Base-by-base conservation (phyloP, 2,113 vertebrate species). In the Serinus canaria region DNA sequence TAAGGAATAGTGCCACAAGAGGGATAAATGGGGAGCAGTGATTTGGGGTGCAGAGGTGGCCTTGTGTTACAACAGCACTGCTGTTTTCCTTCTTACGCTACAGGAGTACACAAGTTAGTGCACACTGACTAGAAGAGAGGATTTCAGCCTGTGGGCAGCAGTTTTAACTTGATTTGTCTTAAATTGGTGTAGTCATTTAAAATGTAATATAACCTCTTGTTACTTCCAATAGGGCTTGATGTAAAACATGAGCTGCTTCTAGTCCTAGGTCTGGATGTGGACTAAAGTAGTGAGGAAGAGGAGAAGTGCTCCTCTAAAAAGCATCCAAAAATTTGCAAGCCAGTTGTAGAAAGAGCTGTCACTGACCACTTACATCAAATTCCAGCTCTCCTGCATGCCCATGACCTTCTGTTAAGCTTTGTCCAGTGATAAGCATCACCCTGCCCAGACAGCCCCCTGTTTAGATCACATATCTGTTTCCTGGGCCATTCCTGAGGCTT, bases 91-190 rank as follows among this genome's bases (percentile, higher is more conserved):
- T 58, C 21, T 41, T 50, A 4, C 5, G 1, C 63, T 35, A 2
- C 44, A 22, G 31, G 31, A 89, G 39, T 43, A 25, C 50, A 24
- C 37, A 72, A 52, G 59, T 91, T 95, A 46, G 87, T 10, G 35
- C 79, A 47, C 35, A 24, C 59, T 0, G 6, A 62, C 77, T 39
- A 91, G 76, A 63, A 59, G 67, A 52, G 22, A 70, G 82, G 44
- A 86, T 92, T 95, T 90, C 92, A 95, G 90, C 94, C 94, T 90
- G 78, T 93, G 46, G 90, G 92, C 85, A 86, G 79, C 87, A 83
- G 72, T 94, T 97, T 86, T 96, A 96, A 96, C 93, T 78, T 83
- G 64, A 90, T 96, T 93, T 96, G 59, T 86, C 90, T 88, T 85
- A 92, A 94, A 95, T 88, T 88, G 87, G 72, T 90, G 52, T 70